A percentile compares a stretch with the other conserved stretches of the same genome.
Evolutionary conservation across 2,888 invertebrate species (phyloP).

Genomic region (Drosophila neonasuta): DNA sequence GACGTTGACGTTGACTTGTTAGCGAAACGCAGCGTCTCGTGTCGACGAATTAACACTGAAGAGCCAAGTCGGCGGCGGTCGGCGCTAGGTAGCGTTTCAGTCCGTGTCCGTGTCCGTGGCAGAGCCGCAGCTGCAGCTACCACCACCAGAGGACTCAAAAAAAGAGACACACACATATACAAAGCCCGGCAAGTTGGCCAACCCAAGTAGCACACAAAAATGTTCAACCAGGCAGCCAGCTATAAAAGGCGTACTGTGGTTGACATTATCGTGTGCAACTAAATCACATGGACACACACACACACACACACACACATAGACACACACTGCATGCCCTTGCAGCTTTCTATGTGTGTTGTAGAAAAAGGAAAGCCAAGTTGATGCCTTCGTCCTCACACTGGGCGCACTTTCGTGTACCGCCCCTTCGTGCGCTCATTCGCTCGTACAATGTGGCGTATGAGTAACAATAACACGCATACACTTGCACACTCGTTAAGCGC

Average conservation of each 20-base stretch:
- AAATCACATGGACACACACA: constrained; percentile 60
- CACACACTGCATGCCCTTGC: constrained; percentile 9
- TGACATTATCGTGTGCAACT: constrained; percentile 77
- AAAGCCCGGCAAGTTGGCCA: constrained; percentile 39
- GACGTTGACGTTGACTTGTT: constrained; percentile 48
- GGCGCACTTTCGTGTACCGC: constrained; percentile 53
- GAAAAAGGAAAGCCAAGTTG: constrained; percentile 46
- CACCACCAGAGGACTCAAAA: constrained; percentile 37
- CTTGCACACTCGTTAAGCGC: constrained; percentile 18
- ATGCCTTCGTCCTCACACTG: constrained; percentile 40
- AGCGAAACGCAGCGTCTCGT: constrained; percentile 77
- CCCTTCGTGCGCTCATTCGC: constrained; percentile 73
- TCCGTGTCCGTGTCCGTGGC: constrained; percentile 40
- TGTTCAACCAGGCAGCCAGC: constrained; percentile 61
- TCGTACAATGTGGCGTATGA: constrained; percentile 70
- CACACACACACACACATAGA: constrained; percentile 10
- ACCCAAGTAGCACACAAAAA: constrained; percentile 52
- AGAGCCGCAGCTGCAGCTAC: constrained; percentile 62
- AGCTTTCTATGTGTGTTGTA: constrained; percentile 9
- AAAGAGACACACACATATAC: constrained; percentile 34
- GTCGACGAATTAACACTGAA: constrained; percentile 81
- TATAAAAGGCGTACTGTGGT: constrained; percentile 67
- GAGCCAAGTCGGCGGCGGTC: constrained; percentile 67
- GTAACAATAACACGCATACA: constrained; percentile 63
- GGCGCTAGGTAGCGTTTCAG: constrained; percentile 53